Evolutionary conservation across 2,797 vertebrate genomes (phyloP).

Genomic region (Podarcis siculus): DNA sequence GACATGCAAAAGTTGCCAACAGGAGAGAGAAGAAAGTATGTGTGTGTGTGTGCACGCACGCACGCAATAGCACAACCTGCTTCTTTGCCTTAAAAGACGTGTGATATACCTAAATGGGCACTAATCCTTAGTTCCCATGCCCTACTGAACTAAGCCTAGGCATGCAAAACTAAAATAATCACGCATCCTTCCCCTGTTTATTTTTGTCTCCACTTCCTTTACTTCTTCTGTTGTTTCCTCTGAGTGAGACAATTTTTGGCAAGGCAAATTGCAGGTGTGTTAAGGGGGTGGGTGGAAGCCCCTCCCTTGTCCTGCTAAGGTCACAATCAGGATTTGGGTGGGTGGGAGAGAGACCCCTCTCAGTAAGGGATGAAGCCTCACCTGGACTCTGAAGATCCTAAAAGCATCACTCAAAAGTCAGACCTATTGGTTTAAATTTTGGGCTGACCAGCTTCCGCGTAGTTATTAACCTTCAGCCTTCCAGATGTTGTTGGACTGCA

Average conservation of each 20-base stretch:
- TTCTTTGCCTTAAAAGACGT: neutral
- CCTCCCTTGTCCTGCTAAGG: no score
- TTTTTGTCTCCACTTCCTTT: neutral
- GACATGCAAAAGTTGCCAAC: neutral
- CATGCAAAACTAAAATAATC: no score
- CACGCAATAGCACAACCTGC: neutral
- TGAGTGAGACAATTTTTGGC: no score
- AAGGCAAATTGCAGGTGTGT: no score
- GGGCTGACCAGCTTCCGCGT: no score
- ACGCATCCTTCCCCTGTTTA: neutral
- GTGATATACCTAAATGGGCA: neutral
- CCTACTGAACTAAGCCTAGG: neutral
- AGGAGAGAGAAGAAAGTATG: no score
- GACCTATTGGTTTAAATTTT: neutral
- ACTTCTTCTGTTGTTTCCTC: neutral
- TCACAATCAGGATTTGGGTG: no score
- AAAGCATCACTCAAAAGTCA: neutral
- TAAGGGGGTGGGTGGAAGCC: no score
- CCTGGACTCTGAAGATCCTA: neutral
- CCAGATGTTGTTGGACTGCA: neutral
- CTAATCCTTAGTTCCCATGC: neutral
- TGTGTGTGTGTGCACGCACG: no score
- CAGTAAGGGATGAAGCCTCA: neutral
- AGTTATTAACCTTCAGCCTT: neutral
- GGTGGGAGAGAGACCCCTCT: no score